These are phyloP conservation scores for Palaemon carinicauda DNA, from an alignment of 1,140 invertebrate species.

Conservation along the genomic window DNA sequence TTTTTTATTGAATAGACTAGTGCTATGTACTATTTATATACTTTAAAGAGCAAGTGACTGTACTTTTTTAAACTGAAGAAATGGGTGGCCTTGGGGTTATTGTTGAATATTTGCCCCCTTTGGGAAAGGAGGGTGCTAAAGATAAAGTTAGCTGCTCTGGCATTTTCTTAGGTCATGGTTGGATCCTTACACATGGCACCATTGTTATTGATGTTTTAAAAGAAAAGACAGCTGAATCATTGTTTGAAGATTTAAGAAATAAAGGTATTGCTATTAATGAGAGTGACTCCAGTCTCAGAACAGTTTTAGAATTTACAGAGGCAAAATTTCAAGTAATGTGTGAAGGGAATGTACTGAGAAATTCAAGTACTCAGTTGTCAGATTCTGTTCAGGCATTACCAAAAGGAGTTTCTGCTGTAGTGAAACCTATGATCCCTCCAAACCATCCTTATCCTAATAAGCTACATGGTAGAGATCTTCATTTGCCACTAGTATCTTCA, in stretches of 20 bases:
- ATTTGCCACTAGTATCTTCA: neutral
- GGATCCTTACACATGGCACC: slow-evolving; percentile 34
- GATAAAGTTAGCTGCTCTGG: slow-evolving; percentile 39
- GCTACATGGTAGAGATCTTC: too few species aligned
- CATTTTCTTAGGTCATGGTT: slow-evolving; percentile 18
- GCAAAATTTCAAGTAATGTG: slow-evolving; percentile 6
- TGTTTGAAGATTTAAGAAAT: neutral
- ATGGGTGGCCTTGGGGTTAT: slow-evolving; percentile 37
- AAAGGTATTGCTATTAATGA: neutral
- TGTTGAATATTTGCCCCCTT: slow-evolving; percentile 1
- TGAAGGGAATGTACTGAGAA: too few species aligned
- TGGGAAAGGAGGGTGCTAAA: neutral
- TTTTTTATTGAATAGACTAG: neutral
- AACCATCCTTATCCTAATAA: too few species aligned
- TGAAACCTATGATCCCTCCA: too few species aligned
- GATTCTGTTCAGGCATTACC: too few species aligned
- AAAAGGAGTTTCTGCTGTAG: too few species aligned
- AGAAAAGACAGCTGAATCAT: neutral
- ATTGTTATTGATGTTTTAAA: slow-evolving; percentile 27
- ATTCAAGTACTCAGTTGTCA: too few species aligned
- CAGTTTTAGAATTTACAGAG: neutral
- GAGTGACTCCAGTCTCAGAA: neutral
- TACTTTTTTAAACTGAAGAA: neutral
- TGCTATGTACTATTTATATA: neutral
- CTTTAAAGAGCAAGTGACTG: neutral